Evolutionary conservation across 2,888 invertebrate species (phyloP), one percentile per base, ranked within the genome.

Genomic region (Papilio demoleus): DNA sequence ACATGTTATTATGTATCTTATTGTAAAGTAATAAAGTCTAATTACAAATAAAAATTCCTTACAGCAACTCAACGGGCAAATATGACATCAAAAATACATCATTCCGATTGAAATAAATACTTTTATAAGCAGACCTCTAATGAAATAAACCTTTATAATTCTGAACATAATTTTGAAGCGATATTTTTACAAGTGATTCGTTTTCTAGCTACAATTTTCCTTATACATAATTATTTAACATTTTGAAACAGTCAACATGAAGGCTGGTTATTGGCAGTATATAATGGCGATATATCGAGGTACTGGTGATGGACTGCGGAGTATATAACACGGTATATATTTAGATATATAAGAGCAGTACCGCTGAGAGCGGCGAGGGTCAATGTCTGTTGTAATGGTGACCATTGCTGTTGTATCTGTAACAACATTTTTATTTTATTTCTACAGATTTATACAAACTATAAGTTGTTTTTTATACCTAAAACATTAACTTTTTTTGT

Each of bases 351-450:
- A n/a, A n/a, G n/a, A n/a, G n/a, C n/a, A n/a, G n/a, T n/a, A n/a
- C n/a, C n/a, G n/a, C n/a, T n/a, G n/a, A n/a, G n/a, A n/a, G n/a
- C n/a, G n/a, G n/a, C 88, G 83, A 72, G 82, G 85, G 92, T 92
- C 92, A 92, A 86, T 90, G 92, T 72, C 92, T 76, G 5, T 87
- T 84, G 78, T 92, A 92, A 77, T 91, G 87, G 73, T 90, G 88
- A 0, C 87, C 87, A 73, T 85, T 89, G 77, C 79, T 86, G 83
- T 92, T 86, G 83, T 92, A 92, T 77, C 92, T 92, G 81, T 2
- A 71, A n/a, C n/a, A 34, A 50, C 58, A 65, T 19, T 53, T 42
- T 58, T 40, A 27, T 38, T 38, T 11, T 40, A n/a, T 17, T n/a
- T 6, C 14, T 5, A 38, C 1, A 36, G 36, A 36, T 2, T 12